Percentiles rank a stretch among this genome's conserved stretches.
phyloP scores from a whole-genome alignment of 2,888 invertebrate genomes.

The Heliconius charithonia region DNA sequence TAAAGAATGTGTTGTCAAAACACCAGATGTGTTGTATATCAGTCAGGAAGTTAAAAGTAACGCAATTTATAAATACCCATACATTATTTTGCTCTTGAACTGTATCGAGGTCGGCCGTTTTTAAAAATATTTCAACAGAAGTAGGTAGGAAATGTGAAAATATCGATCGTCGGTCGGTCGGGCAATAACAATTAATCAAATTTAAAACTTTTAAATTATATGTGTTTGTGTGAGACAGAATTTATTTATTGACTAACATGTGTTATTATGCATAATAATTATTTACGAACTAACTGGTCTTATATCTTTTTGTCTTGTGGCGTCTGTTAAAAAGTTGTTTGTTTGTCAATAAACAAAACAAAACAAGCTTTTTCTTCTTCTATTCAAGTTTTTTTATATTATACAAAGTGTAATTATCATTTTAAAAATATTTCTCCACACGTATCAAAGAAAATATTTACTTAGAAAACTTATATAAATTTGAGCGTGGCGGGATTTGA shows the following conservation, averaged over 20 bases:
- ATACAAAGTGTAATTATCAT: too few species aligned
- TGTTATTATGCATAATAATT: not conserved
- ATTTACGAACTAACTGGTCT: not conserved
- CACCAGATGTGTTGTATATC: slow-evolving; percentile 43
- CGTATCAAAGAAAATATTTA: too few species aligned
- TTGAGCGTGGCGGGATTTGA: too few species aligned
- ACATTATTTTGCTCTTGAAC: slow-evolving; percentile 46
- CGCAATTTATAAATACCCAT: slow-evolving; percentile 41
- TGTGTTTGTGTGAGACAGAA: slow-evolving; percentile 5
- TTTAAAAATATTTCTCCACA: too few species aligned
- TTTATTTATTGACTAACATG: not conserved
- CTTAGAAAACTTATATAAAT: too few species aligned
- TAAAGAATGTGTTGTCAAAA: slow-evolving; percentile 40
- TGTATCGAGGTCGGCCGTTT: slow-evolving; percentile 45
- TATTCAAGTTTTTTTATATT: too few species aligned
- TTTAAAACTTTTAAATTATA: slow-evolving; percentile 18
- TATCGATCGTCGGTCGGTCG: slow-evolving; percentile 21
- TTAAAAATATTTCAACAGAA: slow-evolving; percentile 22
- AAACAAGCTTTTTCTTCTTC: too few species aligned
- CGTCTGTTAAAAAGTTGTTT: not conserved
- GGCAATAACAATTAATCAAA: slow-evolving; percentile 30
- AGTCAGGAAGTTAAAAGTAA: slow-evolving; percentile 41
- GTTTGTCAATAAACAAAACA: too few species aligned
- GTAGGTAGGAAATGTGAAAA: slow-evolving; percentile 21
- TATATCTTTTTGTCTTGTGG: not conserved